phyloP scores from a whole-genome alignment of 2,113 vertebrate genomes.

The Salvelinus fontinalis region DNA sequence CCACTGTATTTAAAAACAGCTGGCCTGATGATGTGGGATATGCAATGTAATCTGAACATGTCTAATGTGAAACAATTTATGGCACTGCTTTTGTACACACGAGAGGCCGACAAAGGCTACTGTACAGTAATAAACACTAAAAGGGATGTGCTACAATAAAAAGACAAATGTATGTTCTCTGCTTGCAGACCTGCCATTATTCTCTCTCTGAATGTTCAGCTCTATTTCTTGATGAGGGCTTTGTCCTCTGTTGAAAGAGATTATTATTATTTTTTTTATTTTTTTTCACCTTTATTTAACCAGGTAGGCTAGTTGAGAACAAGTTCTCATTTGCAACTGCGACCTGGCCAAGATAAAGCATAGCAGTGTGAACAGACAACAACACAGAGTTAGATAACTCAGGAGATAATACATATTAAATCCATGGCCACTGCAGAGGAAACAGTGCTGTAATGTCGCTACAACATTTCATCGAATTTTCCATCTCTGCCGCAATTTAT shows the following conservation, averaged over 20 bases:
- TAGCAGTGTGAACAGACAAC: no score
- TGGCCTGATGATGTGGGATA: conserved; percentile 32
- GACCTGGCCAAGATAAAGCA: no score
- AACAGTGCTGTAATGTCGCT: neutral
- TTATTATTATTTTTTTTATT: no score
- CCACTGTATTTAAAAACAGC: conserved; percentile 26
- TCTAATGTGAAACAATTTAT: conserved; percentile 15
- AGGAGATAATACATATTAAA: neutral
- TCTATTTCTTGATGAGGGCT: neutral
- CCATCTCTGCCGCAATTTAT: neutral
- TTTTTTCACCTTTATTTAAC: no score
- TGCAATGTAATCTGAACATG: conserved; percentile 13
- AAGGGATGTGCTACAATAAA: neutral
- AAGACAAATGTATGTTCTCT: neutral
- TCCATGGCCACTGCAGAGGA: neutral
- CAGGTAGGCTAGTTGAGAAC: no score
- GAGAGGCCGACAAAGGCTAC: neutral
- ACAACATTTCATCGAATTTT: neutral
- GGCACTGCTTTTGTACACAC: neutral
- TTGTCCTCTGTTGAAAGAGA: neutral
- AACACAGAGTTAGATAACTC: no score
- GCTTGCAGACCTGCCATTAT: neutral
- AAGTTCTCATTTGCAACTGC: no score
- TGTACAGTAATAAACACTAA: neutral
- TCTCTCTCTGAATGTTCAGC: neutral